These are phyloP conservation scores for Myiagra hebetior DNA, from an alignment of 2,113 vertebrate species.

Conservation along the genomic window DNA sequence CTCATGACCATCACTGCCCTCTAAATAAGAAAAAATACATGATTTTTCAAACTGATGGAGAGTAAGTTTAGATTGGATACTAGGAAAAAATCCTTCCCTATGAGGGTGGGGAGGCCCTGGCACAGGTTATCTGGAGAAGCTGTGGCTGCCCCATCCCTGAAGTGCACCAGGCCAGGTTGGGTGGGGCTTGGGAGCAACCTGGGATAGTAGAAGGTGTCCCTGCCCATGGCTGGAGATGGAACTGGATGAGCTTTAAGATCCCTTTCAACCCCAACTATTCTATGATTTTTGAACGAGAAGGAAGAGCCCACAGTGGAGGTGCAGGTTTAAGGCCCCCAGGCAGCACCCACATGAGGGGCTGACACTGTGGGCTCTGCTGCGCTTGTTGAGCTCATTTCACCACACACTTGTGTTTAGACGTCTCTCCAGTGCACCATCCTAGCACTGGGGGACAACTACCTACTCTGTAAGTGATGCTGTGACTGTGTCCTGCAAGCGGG, in stretches of 20 bases:
- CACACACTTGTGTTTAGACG: neutral
- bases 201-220: neutral
- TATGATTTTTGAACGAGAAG: neutral
- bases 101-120: neutral
- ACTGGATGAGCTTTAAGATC: neutral
- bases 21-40: neutral
- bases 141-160: neutral
- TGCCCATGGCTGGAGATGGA: neutral
- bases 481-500: neutral
- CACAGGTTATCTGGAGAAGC: neutral
- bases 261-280: neutral
- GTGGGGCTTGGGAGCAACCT: neutral
- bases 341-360: neutral
- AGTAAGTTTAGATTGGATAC: neutral
- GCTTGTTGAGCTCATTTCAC: neutral
- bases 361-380: neutral
- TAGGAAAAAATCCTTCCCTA: neutral
- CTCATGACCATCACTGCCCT: neutral
- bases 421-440: neutral
- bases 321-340: neutral
- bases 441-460: neutral
- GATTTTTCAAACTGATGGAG: neutral
- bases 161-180: neutral
- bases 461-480: neutral
- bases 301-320: neutral